Evolutionary conservation across 1,140 invertebrate species (phyloP), one percentile per base, ranked within the genome.

Genomic region (Hycleus cichorii): DNA sequence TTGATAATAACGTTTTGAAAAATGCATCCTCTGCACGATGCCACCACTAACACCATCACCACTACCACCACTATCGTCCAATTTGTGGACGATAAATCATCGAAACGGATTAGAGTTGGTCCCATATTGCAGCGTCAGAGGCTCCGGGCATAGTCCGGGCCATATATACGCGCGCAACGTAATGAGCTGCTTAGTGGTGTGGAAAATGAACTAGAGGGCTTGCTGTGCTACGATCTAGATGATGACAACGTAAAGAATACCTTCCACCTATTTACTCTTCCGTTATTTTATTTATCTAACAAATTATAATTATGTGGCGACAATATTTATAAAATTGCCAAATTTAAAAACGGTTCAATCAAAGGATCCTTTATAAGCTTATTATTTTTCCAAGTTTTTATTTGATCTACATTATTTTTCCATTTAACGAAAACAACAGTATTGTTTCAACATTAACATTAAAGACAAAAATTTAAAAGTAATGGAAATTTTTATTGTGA

Each of bases 111-210:
- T 57, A 49, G 55, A 49, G 52, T 55, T 39, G 40, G 39, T 26
- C 32, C 49, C 53, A 60, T 60, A 60, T 60, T 56, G 58, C 58
- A 49, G 50, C 52, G 58, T 60, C 58, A 60, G 58, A n/a, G 9
- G 9, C 40, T 52, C 43, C 50, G 50, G 38, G 52, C 52, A 39
- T 46, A 47, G 47, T 25, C 32, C 40, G 40, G 40, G 40, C 40
- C 40, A 5, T 42, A 11, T 11, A n/a, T 11, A 4, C 40, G 40
- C 9, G 40, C 40, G 10, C 40, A 42, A 42, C 40, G 57, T 67
- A 67, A 67, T 67, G 60, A 67, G 65, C 60, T 67, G 58, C 49
- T 58, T 58, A 61, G 49, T 62, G 54, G 64, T 50, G 62, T 60
- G 62, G 64, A 64, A 66, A 66, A 66, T 64, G 59, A 64, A 66